phyloP scores from a whole-genome alignment of 1,140 invertebrate genomes.

The Aethina tumida region DNA sequence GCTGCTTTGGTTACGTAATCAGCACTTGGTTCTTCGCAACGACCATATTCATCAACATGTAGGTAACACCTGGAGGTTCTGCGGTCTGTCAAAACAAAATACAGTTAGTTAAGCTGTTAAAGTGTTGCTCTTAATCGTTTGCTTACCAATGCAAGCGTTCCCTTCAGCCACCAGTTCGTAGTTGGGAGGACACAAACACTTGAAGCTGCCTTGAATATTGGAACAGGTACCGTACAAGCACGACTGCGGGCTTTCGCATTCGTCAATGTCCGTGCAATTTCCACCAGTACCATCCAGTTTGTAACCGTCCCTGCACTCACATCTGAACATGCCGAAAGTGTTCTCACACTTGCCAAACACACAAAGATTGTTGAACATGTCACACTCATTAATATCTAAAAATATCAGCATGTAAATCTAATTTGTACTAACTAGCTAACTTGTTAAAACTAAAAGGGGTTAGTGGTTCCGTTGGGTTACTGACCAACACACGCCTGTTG shows the following conservation, averaged over 20 bases:
- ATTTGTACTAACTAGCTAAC: slow-evolving; percentile 2
- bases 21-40: slow-evolving; percentile 42
- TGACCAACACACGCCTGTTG: slow-evolving; percentile 50
- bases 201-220: slow-evolving; percentile 71
- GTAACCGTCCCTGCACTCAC: slow-evolving; percentile 76
- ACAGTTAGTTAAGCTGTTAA: not conserved
- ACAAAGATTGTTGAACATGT: slow-evolving; percentile 77
- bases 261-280: slow-evolving; percentile 65
- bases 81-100: slow-evolving; percentile 48
- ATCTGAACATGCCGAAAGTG: slow-evolving; percentile 79
- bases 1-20: slow-evolving; percentile 65
- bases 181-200: slow-evolving; percentile 63
- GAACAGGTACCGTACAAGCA: slow-evolving; percentile 71
- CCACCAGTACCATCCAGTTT: slow-evolving; percentile 62
- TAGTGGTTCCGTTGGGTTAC: slow-evolving; percentile 10
- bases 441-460: not conserved
- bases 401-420: slow-evolving; percentile 11
- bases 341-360: slow-evolving; percentile 81
- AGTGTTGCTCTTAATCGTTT: not conserved
- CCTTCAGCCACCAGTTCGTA: slow-evolving; percentile 60
- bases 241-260: slow-evolving; percentile 55
- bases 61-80: slow-evolving; percentile 70
- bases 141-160: slow-evolving; percentile 64
- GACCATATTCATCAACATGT: slow-evolving; percentile 40
- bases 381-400: slow-evolving; percentile 64